phyloP scores from a whole-genome alignment of 2,797 vertebrate species.

The Oceanodroma leucorhoa region DNA sequence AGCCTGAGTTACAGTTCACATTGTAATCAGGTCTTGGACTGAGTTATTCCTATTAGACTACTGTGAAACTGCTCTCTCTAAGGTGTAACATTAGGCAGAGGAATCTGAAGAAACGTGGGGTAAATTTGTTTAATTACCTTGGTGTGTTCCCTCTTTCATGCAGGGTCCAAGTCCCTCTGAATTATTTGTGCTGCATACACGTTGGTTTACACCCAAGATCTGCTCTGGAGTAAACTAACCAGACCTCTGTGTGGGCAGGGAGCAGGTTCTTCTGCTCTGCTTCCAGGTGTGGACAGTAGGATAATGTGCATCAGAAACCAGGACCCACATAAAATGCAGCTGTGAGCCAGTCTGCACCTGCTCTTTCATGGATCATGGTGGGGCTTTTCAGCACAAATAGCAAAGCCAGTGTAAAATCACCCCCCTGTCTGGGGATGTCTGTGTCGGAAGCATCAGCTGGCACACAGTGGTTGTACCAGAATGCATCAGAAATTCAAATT shows the following conservation, averaged over 20 bases:
- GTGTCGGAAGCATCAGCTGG: not conserved
- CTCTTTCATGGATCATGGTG: accelerated
- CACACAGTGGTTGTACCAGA: not conserved
- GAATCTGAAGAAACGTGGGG: not conserved
- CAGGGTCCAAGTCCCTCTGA: not conserved
- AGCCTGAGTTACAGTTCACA: not conserved
- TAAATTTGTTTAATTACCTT: not conserved
- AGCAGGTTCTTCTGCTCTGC: not conserved
- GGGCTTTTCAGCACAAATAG: not conserved
- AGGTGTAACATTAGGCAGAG: not conserved
- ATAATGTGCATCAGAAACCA: not conserved
- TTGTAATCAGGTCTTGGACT: not conserved
- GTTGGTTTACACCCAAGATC: not conserved
- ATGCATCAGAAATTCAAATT: not conserved
- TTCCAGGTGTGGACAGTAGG: not conserved
- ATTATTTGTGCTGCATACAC: not conserved
- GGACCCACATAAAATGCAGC: not conserved
- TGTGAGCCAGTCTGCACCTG: not conserved
- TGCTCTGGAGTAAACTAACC: not conserved
- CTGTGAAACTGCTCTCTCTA: not conserved
- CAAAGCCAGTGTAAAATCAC: not conserved
- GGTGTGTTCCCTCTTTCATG: not conserved
- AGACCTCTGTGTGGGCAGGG: not conserved
- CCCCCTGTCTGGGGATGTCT: not conserved
- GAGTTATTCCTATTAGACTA: not conserved